Percentiles rank a stretch among this genome's conserved stretches.
Conservation (phyloP, 2,797 vertebrate genomes). For the Leptatherina wallacei region DNA sequence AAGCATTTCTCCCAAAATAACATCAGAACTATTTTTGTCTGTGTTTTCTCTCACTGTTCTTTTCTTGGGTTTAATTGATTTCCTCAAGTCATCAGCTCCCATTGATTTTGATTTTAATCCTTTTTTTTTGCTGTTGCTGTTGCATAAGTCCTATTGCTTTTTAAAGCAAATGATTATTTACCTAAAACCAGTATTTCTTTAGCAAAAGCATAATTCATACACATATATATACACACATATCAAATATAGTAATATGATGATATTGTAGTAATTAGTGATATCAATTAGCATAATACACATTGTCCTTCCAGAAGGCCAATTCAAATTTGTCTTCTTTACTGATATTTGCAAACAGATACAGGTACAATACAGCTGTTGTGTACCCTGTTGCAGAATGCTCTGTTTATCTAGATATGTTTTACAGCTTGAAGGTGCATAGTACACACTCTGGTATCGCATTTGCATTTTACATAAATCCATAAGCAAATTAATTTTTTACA, state of each 20-base stretch:
- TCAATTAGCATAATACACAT: no score
- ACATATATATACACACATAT: no score
- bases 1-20: constrained; percentile 58
- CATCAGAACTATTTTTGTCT: no score
- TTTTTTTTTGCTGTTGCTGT: constrained; percentile 31
- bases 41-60: constrained; percentile 19
- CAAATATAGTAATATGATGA: no score
- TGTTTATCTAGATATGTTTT: constrained; percentile 27
- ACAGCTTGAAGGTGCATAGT: constrained; percentile 18
- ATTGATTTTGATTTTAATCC: constrained; percentile 39
- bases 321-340: constrained; percentile 30
- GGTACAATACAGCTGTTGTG: constrained; percentile 10
- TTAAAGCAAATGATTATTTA: constrained; percentile 56
- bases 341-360: constrained; percentile 30
- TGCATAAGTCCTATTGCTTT: constrained; percentile 47
- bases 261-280: no score
- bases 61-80: constrained; percentile 69
- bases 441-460: not conserved
- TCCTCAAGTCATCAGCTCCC: constrained; percentile 63
- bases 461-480: constrained; percentile 14
- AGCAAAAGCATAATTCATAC: constrained; percentile 27
- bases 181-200: constrained; percentile 48
- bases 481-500: constrained; percentile 20
- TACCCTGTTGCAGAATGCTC: constrained; percentile 2
- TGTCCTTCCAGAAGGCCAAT: constrained; percentile 46